Evolutionary conservation across 92 coral and sea anemone genomes (phyloP), one percentile per base, ranked within the genome.

Genomic region (Meandrina meandrites): DNA sequence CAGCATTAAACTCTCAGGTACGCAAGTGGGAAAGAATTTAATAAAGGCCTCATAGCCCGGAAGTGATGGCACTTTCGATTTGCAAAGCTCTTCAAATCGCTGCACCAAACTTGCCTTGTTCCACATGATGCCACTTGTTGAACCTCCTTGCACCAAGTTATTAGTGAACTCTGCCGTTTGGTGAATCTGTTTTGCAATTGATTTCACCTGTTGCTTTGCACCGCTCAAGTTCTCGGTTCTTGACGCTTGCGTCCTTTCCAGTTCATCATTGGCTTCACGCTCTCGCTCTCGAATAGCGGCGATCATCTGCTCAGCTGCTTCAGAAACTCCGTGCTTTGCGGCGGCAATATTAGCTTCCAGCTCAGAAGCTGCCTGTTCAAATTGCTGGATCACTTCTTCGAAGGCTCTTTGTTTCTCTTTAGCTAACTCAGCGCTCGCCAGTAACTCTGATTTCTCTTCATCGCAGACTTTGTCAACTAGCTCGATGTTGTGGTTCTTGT

Each of bases 111-210:
- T 17, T 16, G 5, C 21, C 40, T 51, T 78, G 66, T 78, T 78
- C 50, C 28, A 18, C 11, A 51, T 53, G 2, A 78, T 19, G 81
- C 34, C 66, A 32, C 16, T 18, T 4, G 66, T 78, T 53, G 81
- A 78, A 8, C 67, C 42, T 78, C 67, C 42, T 21, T 78, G 40
- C 24, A 11, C 66, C 81, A 77, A 31, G 60, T 28, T 32, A 31
- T 16, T 77, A 3, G 62, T 53, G 42, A 77, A 78, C 66, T 78
- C 81, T 53, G 64, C 60, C n/a, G 81, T 66, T 75, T 75, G 79
- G 30, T 75, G 45, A 4, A 75, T 42, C 56, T 37, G 79, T 42
- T 75, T 75, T 37, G 30, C 57, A 1, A 75, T 6, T 8, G 30
- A 24, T 36, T 75, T 14, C 0, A 45, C 56, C 24, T 75, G 57